Percentiles rank a stretch among this genome's conserved stretches.
Conservation (phyloP, 2,797 vertebrate species). For the Lacerta agilis region DNA sequence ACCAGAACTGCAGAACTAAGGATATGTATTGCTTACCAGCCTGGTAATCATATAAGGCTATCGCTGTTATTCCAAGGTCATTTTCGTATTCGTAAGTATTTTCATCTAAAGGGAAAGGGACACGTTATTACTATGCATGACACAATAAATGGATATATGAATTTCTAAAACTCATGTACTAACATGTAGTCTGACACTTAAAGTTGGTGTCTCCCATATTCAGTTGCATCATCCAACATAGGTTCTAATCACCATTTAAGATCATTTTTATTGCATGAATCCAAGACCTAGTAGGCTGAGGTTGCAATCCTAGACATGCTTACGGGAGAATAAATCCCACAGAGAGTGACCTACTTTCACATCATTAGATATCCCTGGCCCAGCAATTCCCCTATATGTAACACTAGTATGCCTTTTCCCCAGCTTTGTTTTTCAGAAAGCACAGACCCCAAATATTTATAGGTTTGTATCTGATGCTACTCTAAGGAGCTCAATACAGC, state of each 20-base stretch:
- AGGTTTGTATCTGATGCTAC: neutral
- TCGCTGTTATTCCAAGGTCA: constrained; percentile 91
- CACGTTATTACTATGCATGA: neutral
- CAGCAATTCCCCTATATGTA: neutral
- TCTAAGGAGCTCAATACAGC: neutral
- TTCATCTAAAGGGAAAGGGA: constrained; percentile 74
- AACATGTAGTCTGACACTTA: neutral
- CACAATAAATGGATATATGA: neutral
- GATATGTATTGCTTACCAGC: constrained; percentile 84
- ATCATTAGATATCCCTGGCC: no score
- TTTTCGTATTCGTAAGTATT: constrained; percentile 86
- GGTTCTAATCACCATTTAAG: neutral
- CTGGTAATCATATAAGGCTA: constrained; percentile 98
- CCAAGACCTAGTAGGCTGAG: neutral
- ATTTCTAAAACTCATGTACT: neutral
- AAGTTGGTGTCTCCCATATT: neutral
- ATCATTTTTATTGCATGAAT: neutral
- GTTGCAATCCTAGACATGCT: neutral
- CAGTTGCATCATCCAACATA: neutral
- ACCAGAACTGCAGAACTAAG: neutral
- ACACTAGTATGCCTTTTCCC: neutral
- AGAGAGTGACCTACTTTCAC: neutral
- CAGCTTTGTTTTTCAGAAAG: neutral
- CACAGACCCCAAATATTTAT: neutral
- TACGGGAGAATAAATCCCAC: neutral